phyloP scores from a whole-genome alignment of 2,797 vertebrate genomes.

The Catostomus latipinnis region DNA sequence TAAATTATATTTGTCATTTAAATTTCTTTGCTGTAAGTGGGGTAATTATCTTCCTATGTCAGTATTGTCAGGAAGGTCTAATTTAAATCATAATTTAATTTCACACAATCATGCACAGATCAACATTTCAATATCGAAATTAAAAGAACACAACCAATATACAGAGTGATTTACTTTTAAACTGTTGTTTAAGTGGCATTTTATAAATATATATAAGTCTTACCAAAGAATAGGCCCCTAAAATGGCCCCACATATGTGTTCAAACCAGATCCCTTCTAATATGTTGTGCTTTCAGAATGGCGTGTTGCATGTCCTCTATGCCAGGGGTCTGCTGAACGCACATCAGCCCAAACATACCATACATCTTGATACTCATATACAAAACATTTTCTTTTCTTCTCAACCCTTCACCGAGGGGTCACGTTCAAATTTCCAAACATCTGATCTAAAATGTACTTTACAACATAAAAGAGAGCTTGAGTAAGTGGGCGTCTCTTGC shows the following conservation, averaged over 20 bases:
- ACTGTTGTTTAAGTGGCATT: too few relatives aligned
- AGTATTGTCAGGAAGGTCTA: constrained; percentile 61
- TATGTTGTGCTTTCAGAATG: constrained; percentile 33
- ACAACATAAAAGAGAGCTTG: constrained; percentile 52
- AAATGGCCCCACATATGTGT: constrained; percentile 10
- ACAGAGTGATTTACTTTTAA: too few relatives aligned
- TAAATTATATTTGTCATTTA: constrained; percentile 63
- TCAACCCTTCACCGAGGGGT: constrained; percentile 47
- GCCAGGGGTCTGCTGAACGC: constrained; percentile 41
- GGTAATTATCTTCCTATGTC: constrained; percentile 65
- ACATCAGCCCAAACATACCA: constrained; percentile 53
- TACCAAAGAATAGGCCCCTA: not conserved
- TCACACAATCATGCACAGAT: constrained; percentile 58
- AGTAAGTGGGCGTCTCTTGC: constrained; percentile 65
- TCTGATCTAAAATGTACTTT: constrained; percentile 60
- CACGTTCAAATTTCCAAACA: constrained; percentile 58
- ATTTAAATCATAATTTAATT: constrained; percentile 72
- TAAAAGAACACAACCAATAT: too few relatives aligned
- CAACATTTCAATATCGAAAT: too few relatives aligned
- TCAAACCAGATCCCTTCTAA: constrained; percentile 18
- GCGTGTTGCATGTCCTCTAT: constrained; percentile 38
- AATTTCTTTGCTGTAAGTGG: constrained; percentile 64
- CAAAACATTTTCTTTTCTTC: constrained; percentile 51
- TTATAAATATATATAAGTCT: too few relatives aligned
- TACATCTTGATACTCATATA: constrained; percentile 54